Evolutionary conservation across 23 tunicate genomes (phyloP), one percentile per base, ranked within the genome.

Genomic region (Halocynthia aurantium): DNA sequence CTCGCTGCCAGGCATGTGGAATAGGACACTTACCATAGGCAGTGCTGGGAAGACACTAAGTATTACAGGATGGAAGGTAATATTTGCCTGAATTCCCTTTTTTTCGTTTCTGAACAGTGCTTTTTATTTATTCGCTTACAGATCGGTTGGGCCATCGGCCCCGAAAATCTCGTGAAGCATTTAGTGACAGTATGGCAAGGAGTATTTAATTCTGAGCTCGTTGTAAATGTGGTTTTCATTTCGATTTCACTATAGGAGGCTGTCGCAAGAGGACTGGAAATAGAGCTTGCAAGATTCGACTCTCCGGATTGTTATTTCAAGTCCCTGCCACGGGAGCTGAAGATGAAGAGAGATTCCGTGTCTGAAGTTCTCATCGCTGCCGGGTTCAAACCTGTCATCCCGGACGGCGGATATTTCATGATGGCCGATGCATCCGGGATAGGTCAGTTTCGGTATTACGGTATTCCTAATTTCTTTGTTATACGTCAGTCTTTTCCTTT

Each of bases 21-120:
- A 89, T 10, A 81, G 99, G 19, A 95, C 96, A 6, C 53, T 95
- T 8, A 95, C 99, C 7, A 89, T 95, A 52, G 99, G 99, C 10
- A 84, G 91, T 62, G 99, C 99, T 52, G 99, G 99, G 6, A 95
- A 95, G 63, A 95, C 99, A 10, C 88, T 91, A 76, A 88, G 96
- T 78, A 91, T 88, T 22, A 95, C 99, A 49, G 99, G 99, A 5
- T 95, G 99, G 99, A 95, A 95, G 81, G 88, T 86, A 54, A 63
- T 62, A 62, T 10, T 77, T 31, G 6, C 6, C 13, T 61, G 63
- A 58, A 13, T 13, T 13, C 15, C 4, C n/a, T 4, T 13, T 61
- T 17, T 62, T 18, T 17, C 10, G 10, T 61, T 62, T 12, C 11
- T 15, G 4, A 58, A 4, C 15, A 1, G 17, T 15, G 17, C 2